A percentile compares a stretch with the other conserved stretches of the same genome.
phyloP scores from a whole-genome alignment of 2,113 vertebrate genomes.

The Desmodus rotundus region DNA sequence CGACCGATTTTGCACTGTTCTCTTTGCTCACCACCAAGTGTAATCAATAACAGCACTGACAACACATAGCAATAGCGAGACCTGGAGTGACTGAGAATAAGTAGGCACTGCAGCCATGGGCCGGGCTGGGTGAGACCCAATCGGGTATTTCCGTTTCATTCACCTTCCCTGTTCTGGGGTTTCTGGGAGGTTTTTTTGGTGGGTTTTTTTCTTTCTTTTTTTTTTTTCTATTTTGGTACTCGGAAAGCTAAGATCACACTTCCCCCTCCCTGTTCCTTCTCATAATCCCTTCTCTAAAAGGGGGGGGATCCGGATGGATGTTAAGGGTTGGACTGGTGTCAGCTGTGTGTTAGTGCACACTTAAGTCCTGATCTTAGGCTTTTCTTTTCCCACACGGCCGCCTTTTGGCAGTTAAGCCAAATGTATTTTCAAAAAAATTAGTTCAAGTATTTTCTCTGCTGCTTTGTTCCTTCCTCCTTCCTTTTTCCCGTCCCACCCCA shows the following conservation, averaged over 20 bases:
- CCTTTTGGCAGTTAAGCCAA: constrained; percentile 76
- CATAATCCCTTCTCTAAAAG: constrained; percentile 67
- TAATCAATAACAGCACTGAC: constrained; percentile 79
- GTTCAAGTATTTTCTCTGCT: constrained; percentile 34
- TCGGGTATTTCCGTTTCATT: constrained; percentile 82
- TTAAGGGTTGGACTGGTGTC: constrained; percentile 78
- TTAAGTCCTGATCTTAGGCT: constrained; percentile 77
- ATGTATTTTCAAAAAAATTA: constrained; percentile 77
- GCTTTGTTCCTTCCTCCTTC: constrained; percentile 32
- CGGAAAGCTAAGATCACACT: constrained; percentile 61
- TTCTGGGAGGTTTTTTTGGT: neutral
- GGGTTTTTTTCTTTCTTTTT: neutral
- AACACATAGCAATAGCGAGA: constrained; percentile 87
- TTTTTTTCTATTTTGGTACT: neutral
- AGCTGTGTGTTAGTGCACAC: constrained; percentile 80
- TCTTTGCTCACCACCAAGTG: constrained; percentile 83
- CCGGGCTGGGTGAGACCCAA: constrained; percentile 80
- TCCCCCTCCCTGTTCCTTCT: constrained; percentile 38
- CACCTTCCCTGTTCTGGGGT: constrained; percentile 69
- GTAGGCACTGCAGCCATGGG: constrained; percentile 82
- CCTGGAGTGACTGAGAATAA: constrained; percentile 80
- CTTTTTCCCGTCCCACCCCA: constrained; percentile 45
- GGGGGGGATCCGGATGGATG: constrained; percentile 76
- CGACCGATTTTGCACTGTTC: constrained; percentile 74
- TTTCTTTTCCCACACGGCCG: constrained; percentile 25